Base-by-base conservation (phyloP, 2,888 invertebrate species). In the Fissipunctia ypsillon region DNA sequence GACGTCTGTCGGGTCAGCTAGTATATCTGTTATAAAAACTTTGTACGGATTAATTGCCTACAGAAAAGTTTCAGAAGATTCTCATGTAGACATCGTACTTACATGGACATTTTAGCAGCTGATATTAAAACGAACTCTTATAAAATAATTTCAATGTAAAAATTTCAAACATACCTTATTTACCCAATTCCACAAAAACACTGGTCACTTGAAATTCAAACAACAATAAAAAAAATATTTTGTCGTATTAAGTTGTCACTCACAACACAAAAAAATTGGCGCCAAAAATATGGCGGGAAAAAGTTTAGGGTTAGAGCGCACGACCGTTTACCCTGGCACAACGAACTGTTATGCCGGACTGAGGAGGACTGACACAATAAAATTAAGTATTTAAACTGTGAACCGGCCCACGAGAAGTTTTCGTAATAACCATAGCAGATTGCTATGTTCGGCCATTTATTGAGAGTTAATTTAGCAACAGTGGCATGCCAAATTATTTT, bases 301-400 rank as follows among this genome's bases (percentile, higher is more conserved):
- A 79, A 74, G 75, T 71, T 84, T 84, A 80, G 83, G 86, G 88
- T 89, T 88, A 84, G 83, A 86, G 88, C 87, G 86, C 91, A 89
- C 92, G 85, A 89, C 88, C 91, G 91, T 90, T 88, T 91, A 90
- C 91, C 90, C 92, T 91, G 91, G 90, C 91, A 89, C 91, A 90
- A 86, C 93, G 89, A 85, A 83, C 89, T 88, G 90, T 92, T 90
- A 88, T 91, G 89, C 87, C 88, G 89, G 85, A 90, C 89, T 88
- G 90, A 85, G 85, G 84, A 86, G 85, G 84, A 86, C 91, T 93
- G 94, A 94, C 94, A 95, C 94, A 94, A 95, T 94, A 93, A 94
- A 93, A 93, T 84, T 83, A 83, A 91, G 88, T 92, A 93, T 93
- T 90, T 89, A 91, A 89, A 89, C 87, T 86, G 84, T 88, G 90